Base-by-base conservation (phyloP, 2,113 vertebrate genomes). In the Psittacula cyanocephala region DNA sequence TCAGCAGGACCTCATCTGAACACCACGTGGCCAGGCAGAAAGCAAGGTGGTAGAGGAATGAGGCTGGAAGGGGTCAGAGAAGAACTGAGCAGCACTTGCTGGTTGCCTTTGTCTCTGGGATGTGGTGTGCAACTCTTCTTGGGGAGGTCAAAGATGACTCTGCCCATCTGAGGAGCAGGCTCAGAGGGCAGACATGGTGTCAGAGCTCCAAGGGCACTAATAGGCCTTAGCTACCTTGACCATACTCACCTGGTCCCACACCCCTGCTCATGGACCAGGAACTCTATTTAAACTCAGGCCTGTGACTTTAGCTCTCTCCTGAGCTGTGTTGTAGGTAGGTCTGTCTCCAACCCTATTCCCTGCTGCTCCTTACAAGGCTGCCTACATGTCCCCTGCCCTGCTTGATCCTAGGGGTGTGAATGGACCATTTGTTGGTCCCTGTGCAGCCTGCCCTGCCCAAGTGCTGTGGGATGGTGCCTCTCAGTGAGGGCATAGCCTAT, bases 21-120 rank as follows among this genome's bases (percentile, higher is more conserved):
- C 15, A 24, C 2, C 0, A 0, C 2, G 0, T 17, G 18, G 23
- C 44, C 29, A 20, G 52, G 37, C 37, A 41, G 35, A n/a, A 57
- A 27, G 24, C 2, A 1, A 55, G n/a, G 69, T 0, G 0, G 18
- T 8, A 37, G n/a, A 19, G 18, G 33, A 17, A 43, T 13, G 31
- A 41, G 29, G 7, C 24, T 82, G 50, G 28, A 22, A 43, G 27
- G 24, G 75, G 9, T 50, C 39, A 20, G 35, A 46, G 28, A 46
- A 33, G 49, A 84, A 2, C 9, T 29, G 5, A 0, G 1, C 39
- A 52, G 59, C 13, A 50, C 28, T 18, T 2, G 3, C 12, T 18
- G 43, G 35, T 3, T 77, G 53, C 39, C 53, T 23, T n/a, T 13
- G 12, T 59, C 53, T 31, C 28, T 59, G n/a, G 72, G 60, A 44